These are phyloP conservation scores for Stenurella melanura DNA, from an alignment of 2,888 invertebrate species.

Conservation along the genomic window DNA sequence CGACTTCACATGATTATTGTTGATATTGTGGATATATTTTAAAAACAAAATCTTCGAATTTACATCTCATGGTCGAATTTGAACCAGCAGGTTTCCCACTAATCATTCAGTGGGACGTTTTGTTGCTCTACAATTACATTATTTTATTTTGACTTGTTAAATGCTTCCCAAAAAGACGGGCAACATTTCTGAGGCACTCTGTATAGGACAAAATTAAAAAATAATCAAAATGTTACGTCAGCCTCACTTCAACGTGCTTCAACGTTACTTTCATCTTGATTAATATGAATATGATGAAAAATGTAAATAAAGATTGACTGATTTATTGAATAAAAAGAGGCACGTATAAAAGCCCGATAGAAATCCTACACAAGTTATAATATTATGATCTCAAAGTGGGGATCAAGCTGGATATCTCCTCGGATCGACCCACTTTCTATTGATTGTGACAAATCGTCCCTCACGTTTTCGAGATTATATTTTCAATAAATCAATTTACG, in stretches of 20 bases:
- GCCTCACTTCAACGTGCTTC: not conserved
- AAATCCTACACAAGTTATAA: conserved; percentile 12
- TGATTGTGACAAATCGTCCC: conserved; percentile 37
- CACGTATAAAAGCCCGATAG: conserved; percentile 2
- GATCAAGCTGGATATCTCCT: conserved; percentile 3
- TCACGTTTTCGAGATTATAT: conserved; percentile 33
- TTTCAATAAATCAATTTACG: conserved; percentile 40
- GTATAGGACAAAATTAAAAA: not conserved
- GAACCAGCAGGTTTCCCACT: too few species aligned
- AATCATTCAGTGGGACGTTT: too few species aligned
- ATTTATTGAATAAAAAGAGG: conserved; percentile 4
- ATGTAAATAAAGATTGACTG: not conserved
- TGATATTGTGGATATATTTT: too few species aligned
- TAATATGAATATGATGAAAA: not conserved
- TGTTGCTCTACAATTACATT: too few species aligned
- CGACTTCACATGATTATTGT: too few species aligned
- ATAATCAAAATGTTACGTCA: not conserved
- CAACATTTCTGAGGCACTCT: too few species aligned
- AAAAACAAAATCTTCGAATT: too few species aligned
- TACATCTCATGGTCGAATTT: too few species aligned
- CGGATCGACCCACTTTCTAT: conserved; percentile 9
- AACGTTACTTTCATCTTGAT: not conserved
- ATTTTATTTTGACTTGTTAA: too few species aligned
- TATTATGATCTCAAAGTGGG: conserved; percentile 3
- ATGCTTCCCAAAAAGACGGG: too few species aligned